Evolutionary conservation across 2,113 vertebrate genomes (phyloP).

Genomic region (Australoheros scitulus): DNA sequence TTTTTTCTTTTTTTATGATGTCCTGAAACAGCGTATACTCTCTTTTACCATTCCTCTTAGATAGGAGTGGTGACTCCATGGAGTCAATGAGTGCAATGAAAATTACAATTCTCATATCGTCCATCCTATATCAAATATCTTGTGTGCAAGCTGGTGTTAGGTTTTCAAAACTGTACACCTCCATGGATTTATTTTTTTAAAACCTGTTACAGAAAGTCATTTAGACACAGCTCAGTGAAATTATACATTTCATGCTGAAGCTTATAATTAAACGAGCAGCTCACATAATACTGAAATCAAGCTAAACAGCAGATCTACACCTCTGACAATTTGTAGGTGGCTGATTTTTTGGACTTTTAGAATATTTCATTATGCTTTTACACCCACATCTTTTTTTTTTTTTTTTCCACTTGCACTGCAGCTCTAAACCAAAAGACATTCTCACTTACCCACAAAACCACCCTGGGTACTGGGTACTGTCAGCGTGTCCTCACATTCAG

Average conservation of each 20-base stretch:
- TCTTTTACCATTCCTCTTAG: neutral
- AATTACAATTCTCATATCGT: neutral
- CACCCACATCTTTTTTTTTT: slow-evolving; percentile 35
- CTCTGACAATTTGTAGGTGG: slow-evolving; percentile 29
- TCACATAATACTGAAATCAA: slow-evolving; percentile 24
- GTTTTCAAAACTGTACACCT: too few relatives aligned
- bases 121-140: neutral
- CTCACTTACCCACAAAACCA: slow-evolving; percentile 11
- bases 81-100: neutral
- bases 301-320: neutral
- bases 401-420: neutral
- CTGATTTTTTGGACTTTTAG: slow-evolving; percentile 42
- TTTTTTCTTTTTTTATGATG: neutral
- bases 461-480: slow-evolving; percentile 4
- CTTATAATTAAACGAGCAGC: slow-evolving; percentile 4
- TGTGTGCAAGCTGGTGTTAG: neutral
- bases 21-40: neutral
- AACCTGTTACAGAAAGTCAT: neutral
- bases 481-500: slow-evolving; percentile 25
- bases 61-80: neutral
- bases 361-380: slow-evolving; percentile 46
- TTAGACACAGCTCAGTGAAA: neutral
- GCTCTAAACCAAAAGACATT: slow-evolving; percentile 17
- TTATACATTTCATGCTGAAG: slow-evolving; percentile 1
- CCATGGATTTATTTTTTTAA: neutral